Evolutionary conservation across 2,113 vertebrate species (phyloP).

Genomic region (Alosa alosa): DNA sequence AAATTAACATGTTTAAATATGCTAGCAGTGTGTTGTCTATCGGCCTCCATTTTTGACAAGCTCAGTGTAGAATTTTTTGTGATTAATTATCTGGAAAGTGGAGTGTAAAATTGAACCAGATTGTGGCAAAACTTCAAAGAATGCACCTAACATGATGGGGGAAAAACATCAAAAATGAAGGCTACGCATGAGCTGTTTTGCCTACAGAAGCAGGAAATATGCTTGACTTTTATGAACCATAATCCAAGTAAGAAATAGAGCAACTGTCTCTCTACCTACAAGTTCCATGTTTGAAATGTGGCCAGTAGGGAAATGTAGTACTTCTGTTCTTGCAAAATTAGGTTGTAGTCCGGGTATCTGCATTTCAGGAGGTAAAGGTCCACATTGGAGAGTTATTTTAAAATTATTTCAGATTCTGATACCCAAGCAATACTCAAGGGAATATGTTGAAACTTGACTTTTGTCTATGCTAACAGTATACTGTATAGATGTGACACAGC

Average conservation of each 20-base stretch:
- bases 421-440: neutral
- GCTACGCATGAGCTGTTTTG: neutral
- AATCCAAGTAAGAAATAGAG: neutral
- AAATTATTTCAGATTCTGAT: neutral
- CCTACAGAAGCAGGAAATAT: neutral
- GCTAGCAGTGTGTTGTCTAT: neutral
- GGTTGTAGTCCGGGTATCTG: neutral
- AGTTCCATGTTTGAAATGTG: neutral
- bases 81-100: neutral
- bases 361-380: neutral
- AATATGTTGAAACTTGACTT: neutral
- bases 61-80: neutral
- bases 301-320: neutral
- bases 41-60: neutral
- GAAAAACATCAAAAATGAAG: neutral
- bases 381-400: neutral
- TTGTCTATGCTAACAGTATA: neutral
- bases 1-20: neutral
- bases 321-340: neutral
- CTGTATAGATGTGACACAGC: neutral
- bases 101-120: neutral
- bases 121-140: neutral
- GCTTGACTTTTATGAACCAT: neutral
- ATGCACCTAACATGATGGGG: neutral
- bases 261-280: neutral